Conservation (phyloP, 2,888 invertebrate species). For the Zelleria hepariella region DNA sequence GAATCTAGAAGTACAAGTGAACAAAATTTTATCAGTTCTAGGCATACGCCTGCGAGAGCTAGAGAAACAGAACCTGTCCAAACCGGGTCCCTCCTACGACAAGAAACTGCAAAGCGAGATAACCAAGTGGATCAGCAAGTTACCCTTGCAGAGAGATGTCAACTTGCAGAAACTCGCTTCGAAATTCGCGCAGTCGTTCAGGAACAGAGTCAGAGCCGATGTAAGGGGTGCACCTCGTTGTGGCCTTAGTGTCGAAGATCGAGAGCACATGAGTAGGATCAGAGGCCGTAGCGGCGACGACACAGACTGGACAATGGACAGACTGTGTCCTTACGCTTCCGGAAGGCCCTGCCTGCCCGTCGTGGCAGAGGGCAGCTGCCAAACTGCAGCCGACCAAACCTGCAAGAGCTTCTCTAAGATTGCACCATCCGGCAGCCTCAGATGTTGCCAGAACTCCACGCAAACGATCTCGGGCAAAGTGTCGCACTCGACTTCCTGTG, state of each 20-base stretch:
- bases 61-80: constrained; percentile 24
- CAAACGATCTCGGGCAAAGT: neutral
- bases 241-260: neutral
- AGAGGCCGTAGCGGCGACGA: neutral
- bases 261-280: neutral
- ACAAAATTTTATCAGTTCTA: constrained; percentile 28
- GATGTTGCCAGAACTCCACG: neutral
- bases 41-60: constrained; percentile 32
- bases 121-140: constrained; percentile 27
- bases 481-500: neutral
- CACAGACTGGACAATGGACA: neutral
- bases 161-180: neutral
- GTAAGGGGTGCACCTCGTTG: neutral
- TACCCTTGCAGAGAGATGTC: constrained; percentile 22
- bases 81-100: constrained; percentile 15
- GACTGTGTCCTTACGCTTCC: neutral
- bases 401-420: neutral
- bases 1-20: constrained; percentile 20
- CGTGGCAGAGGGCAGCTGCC: neutral
- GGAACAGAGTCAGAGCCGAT: constrained; percentile 2
- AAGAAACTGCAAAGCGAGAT: constrained; percentile 26
- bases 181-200: neutral
- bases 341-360: neutral
- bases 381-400: neutral
- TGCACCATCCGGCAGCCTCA: neutral